Evolutionary conservation across 2,888 invertebrate genomes (phyloP), one percentile per base, ranked within the genome.

Genomic region (Mantis religiosa): DNA sequence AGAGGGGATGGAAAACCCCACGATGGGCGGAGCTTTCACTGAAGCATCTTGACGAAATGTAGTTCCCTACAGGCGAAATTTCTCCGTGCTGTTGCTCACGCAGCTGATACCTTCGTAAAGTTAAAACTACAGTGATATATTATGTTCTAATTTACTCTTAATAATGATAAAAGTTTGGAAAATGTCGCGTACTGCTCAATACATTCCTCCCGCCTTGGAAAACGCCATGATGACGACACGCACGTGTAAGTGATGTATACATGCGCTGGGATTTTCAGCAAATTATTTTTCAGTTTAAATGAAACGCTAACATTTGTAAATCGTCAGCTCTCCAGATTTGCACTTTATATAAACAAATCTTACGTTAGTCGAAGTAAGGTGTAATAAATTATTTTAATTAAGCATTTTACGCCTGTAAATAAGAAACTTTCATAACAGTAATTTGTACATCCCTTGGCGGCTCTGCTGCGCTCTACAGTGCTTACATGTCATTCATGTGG

Each of bases 11-110:
- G 85, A 71, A 47, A 87, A 89, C 89, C 89, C 89, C 89, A 86
- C 84, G 89, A 41, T 84, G 87, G 90, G 89, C 88, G 90, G 90
- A 89, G 90, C 88, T 47, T 88, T 47, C 34, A 82, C 82, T 85
- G 83, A 27, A 89, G 87, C 89, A 82, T 41, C 54, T 20, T 82
- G 87, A 82, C 87, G 25, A 87, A 82, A 87, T 87, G 15, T 86
- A 54, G 86, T 86, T 86, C 81, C 54, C 54, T 20, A 15, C 15
- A 20, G 4, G 54, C 20, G 54, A 71, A 71, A 71, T 71, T 20
- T 71, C 15, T 15, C 54, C 54, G 54, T 71, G 54, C 6, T 71
- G 3, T 4, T 71, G 20, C 54, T 71, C 54, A 71, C 15, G 25
- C 20, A 7, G 8, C 25, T 71, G 12, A 20, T 20, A 25, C 6